Conservation (phyloP, 30 jellyfish, hydroid and myxozoan species). For the Euphysa ruthae region DNA sequence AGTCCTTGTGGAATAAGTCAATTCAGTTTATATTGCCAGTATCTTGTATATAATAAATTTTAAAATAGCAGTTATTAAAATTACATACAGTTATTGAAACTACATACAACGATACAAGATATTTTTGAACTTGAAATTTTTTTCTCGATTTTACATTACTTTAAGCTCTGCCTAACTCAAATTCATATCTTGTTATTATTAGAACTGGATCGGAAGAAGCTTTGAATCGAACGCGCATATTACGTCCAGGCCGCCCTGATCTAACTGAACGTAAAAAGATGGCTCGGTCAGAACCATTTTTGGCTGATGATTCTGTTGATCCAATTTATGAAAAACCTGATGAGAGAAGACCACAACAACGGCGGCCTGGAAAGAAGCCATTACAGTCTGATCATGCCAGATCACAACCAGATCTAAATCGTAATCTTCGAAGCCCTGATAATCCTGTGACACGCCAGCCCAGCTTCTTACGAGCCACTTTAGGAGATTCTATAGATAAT, state of each 20-base stretch:
- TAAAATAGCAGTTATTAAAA: too few relatives aligned
- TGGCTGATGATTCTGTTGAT: slow-evolving; percentile 48
- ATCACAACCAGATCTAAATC: slow-evolving; percentile 73
- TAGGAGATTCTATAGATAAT: slow-evolving; percentile 46
- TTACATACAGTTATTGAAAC: too few relatives aligned
- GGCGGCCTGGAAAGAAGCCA: slow-evolving; percentile 69
- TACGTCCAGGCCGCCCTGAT: slow-evolving; percentile 71
- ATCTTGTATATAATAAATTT: too few relatives aligned
- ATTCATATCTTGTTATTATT: too few relatives aligned
- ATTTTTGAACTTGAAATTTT: too few relatives aligned
- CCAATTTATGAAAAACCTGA: slow-evolving; percentile 37
- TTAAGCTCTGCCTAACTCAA: too few relatives aligned
- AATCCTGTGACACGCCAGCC: slow-evolving; percentile 75
- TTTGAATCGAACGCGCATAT: slow-evolving; percentile 68
- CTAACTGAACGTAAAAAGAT: slow-evolving; percentile 66
- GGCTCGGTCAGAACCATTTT: slow-evolving; percentile 85
- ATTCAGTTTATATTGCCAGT: too few relatives aligned
- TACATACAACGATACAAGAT: too few relatives aligned
- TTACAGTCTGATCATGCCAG: slow-evolving; percentile 73
- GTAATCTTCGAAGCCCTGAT: slow-evolving; percentile 46
- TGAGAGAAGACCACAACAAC: slow-evolving; percentile 26
- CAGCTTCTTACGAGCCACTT: slow-evolving; percentile 82
- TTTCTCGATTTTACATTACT: too few relatives aligned
- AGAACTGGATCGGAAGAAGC: slow-evolving; percentile 79
- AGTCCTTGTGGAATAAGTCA: too few relatives aligned